Evolutionary conservation across 2,113 vertebrate genomes (phyloP).

Genomic region (Scomber colias): DNA sequence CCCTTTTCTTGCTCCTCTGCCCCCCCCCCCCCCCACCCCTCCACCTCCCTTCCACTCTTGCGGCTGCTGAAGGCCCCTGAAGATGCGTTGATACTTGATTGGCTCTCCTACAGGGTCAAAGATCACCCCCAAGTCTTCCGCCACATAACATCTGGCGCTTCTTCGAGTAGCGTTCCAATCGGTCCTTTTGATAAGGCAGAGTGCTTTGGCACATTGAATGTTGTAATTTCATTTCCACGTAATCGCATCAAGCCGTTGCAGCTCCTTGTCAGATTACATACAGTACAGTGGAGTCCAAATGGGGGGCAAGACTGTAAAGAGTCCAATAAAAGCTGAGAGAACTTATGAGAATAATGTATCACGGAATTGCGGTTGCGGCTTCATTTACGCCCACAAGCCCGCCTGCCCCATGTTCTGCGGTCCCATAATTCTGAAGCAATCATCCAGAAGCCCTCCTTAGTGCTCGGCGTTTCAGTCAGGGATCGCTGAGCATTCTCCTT

Average conservation of each 20-base stretch:
- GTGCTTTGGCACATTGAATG: slow-evolving; percentile 47
- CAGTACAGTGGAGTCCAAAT: slow-evolving; percentile 47
- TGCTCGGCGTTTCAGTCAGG: slow-evolving; percentile 48
- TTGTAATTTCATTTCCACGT: slow-evolving; percentile 68
- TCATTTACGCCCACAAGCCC: slow-evolving; percentile 58
- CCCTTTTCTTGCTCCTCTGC: slow-evolving; percentile 20
- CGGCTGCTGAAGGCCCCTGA: background rate
- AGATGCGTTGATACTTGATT: slow-evolving; percentile 10
- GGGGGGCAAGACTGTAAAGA: slow-evolving; percentile 54
- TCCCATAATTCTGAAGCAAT: slow-evolving; percentile 65
- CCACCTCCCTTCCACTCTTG: background rate
- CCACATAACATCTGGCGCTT: slow-evolving; percentile 43
- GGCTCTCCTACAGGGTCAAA: slow-evolving; percentile 44
- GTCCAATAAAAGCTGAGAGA: slow-evolving; percentile 70
- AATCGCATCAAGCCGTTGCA: slow-evolving; percentile 59
- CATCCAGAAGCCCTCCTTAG: slow-evolving; percentile 68
- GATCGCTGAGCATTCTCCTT: slow-evolving; percentile 61
- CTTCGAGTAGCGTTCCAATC: slow-evolving; percentile 49
- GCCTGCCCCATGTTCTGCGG: slow-evolving; percentile 33
- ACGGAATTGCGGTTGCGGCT: slow-evolving; percentile 47
- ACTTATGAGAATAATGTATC: slow-evolving; percentile 70
- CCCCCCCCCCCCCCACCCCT: background rate
- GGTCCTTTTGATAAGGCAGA: slow-evolving; percentile 53
- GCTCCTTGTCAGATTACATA: slow-evolving; percentile 68
- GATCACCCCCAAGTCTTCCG: slow-evolving; percentile 32